A percentile compares a stretch with the other conserved stretches of the same genome.
These are phyloP conservation scores for Salvelinus fontinalis DNA, from an alignment of 2,113 vertebrate species.

Conservation along the genomic window DNA sequence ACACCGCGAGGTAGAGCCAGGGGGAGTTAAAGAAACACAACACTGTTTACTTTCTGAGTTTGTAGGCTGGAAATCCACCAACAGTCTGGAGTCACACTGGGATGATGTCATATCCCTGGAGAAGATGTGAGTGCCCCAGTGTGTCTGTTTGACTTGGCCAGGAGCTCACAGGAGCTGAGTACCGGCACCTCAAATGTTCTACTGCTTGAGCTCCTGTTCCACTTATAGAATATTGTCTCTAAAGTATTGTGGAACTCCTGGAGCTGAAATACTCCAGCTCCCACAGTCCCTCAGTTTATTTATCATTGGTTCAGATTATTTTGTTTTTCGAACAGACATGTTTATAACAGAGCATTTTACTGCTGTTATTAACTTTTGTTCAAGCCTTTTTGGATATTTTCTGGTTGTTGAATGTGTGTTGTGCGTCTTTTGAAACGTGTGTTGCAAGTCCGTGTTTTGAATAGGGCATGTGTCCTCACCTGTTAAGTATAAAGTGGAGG, in stretches of 20 bases:
- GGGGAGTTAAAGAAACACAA: conserved; percentile 36
- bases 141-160: no score
- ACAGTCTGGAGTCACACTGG: background rate
- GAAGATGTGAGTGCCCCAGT: no score
- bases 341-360: background rate
- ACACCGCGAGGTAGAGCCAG: conserved; percentile 7
- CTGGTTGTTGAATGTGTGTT: conserved; percentile 31
- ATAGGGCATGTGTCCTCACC: conserved; percentile 70
- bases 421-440: conserved; percentile 47
- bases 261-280: no score
- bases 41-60: no score
- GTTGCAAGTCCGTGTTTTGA: conserved; percentile 68
- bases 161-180: no score
- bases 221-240: no score
- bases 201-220: no score
- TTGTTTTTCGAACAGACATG: no score
- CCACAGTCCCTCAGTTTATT: background rate
- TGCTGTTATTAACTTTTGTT: background rate
- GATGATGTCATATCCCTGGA: background rate
- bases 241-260: no score
- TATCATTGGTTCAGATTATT: background rate
- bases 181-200: no score
- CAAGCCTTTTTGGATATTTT: background rate
- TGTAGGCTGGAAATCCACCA: no score
- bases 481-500: conserved; percentile 65